phyloP scores from a whole-genome alignment of 53 echinoderm and acorn worm genomes.

The Patiria pectinifera region DNA sequence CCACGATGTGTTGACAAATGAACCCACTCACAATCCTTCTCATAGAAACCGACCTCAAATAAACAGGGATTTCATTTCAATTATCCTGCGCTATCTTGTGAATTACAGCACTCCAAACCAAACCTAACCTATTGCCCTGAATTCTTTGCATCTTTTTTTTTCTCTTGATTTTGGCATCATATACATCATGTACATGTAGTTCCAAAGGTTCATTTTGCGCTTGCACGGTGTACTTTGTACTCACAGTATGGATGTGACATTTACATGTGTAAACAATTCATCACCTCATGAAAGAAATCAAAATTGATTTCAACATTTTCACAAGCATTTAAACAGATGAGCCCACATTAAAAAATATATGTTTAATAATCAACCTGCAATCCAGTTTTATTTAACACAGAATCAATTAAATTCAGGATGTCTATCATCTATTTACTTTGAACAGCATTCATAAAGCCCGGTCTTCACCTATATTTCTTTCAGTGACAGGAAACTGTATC shows the following conservation, averaged over 20 bases:
- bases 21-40: not conserved
- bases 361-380: too few species aligned
- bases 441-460: too few species aligned
- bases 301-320: not conserved
- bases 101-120: not conserved
- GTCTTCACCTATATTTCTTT: too few species aligned
- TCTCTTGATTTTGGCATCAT: not conserved
- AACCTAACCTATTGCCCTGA: slow-evolving; percentile 7
- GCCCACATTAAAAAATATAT: too few species aligned
- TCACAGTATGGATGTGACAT: not conserved
- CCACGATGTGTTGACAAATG: not conserved
- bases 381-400: too few species aligned
- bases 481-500: too few species aligned
- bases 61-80: slow-evolving; percentile 17
- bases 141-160: not conserved
- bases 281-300: not conserved
- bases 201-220: not conserved
- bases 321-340: not conserved
- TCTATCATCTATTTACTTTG: too few species aligned
- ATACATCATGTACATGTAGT: not conserved
- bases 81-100: not conserved
- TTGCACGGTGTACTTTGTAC: not conserved
- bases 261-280: not conserved
- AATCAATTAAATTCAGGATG: too few species aligned
- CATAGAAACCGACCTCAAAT: not conserved